Percentiles rank a stretch among this genome's conserved stretches.
These are phyloP conservation scores for Thera obeliscata DNA, from an alignment of 2,888 invertebrate species.

Conservation along the genomic window DNA sequence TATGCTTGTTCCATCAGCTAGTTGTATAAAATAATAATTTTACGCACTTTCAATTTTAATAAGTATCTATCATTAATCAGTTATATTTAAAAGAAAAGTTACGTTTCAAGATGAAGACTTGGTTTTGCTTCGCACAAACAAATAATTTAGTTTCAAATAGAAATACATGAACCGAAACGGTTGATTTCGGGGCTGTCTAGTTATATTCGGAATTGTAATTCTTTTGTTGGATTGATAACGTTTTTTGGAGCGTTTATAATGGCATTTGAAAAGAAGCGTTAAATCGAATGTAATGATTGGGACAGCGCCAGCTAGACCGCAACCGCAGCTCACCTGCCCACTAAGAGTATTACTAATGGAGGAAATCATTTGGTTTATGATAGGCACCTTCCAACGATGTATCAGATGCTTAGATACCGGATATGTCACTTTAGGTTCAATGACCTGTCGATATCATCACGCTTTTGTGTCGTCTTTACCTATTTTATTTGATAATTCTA, in stretches of 20 bases:
- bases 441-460: conserved; percentile 1
- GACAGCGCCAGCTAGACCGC: conserved; percentile 26
- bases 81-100: too few relatives aligned
- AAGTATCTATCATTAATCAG: too few relatives aligned
- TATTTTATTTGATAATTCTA: too few relatives aligned
- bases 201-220: not conserved
- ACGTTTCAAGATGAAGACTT: too few relatives aligned
- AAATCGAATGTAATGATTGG: conserved; percentile 24
- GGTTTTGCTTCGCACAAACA: too few relatives aligned
- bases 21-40: too few relatives aligned
- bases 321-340: conserved; percentile 29
- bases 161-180: not conserved
- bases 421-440: conserved; percentile 16
- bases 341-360: not conserved
- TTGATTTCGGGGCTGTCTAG: not conserved
- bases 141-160: too few relatives aligned
- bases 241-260: conserved; percentile 15
- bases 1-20: too few relatives aligned
- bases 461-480: not conserved
- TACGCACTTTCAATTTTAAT: too few relatives aligned
- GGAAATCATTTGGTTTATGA: conserved; percentile 23
- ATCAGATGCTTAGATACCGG: conserved; percentile 5
- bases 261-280: conserved; percentile 18
- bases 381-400: conserved; percentile 8
- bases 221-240: not conserved